phyloP scores from a whole-genome alignment of 2,113 vertebrate genomes.

The Mormyrus lacerda region DNA sequence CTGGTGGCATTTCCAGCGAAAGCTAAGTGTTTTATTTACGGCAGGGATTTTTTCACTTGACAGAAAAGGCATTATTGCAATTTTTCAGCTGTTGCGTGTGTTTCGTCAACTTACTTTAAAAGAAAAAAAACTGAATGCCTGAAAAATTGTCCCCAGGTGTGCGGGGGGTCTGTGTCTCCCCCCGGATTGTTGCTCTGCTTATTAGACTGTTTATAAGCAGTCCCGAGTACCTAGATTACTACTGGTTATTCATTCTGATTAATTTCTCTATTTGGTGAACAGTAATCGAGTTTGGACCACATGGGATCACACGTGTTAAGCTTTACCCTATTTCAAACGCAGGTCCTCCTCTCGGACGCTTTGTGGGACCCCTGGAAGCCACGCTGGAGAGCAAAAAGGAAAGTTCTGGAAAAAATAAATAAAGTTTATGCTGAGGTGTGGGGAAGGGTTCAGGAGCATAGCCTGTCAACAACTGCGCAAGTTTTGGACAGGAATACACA shows the following conservation, averaged over 20 bases:
- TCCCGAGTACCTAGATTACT: neutral
- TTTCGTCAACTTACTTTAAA: neutral
- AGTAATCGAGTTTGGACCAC: neutral
- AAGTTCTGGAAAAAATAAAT: neutral
- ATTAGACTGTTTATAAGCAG: neutral
- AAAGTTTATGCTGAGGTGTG: constrained; percentile 2
- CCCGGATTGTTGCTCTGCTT: neutral
- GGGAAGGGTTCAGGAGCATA: neutral
- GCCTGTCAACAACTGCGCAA: neutral
- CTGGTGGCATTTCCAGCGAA: neutral
- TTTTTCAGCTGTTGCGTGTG: neutral
- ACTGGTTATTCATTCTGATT: neutral
- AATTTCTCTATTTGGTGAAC: neutral
- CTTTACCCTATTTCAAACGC: neutral
- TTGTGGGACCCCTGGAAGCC: neutral
- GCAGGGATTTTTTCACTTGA: neutral
- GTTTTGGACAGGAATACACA: constrained; percentile 1
- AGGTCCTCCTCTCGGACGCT: neutral
- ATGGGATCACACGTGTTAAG: neutral
- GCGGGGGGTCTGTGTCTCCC: neutral
- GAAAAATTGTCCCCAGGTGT: constrained; percentile 1
- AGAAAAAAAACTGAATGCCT: neutral
- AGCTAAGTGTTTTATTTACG: neutral
- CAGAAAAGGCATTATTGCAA: constrained; percentile 8
- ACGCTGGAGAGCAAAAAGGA: neutral